These are phyloP conservation scores for Acanthosepion lycidas DNA, from an alignment of 2,888 invertebrate genomes.

Conservation along the genomic window DNA sequence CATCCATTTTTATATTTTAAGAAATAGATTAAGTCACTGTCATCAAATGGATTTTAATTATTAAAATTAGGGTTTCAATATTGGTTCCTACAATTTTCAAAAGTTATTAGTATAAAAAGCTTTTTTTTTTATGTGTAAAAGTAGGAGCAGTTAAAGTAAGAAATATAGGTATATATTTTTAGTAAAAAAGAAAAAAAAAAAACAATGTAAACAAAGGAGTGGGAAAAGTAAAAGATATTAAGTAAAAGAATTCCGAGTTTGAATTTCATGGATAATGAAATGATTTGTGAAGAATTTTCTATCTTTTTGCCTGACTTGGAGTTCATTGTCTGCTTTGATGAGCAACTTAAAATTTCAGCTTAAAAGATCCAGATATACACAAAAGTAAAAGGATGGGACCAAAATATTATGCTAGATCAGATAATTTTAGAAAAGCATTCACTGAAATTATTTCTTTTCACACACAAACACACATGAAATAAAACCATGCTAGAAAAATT, in stretches of 20 bases:
- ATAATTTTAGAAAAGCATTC: background rate
- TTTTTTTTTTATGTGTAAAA: background rate
- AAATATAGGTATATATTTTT: background rate
- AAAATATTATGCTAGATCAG: background rate
- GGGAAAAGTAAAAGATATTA: background rate
- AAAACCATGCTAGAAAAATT: background rate
- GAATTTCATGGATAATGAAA: background rate
- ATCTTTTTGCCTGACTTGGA: slow-evolving; percentile 11
- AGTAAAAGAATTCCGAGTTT: background rate
- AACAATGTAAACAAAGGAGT: background rate
- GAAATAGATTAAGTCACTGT: background rate
- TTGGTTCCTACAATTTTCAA: background rate
- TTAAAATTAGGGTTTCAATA: background rate
- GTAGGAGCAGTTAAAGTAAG: background rate
- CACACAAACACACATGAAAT: background rate
- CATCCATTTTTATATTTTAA: background rate
- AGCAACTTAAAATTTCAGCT: background rate
- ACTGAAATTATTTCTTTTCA: background rate
- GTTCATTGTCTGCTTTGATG: slow-evolving; percentile 3
- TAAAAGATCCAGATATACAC: too few species aligned
- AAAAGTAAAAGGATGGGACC: background rate
- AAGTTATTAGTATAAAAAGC: background rate
- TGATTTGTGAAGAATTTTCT: background rate
- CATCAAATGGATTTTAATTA: background rate
- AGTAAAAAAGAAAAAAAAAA: background rate